Evolutionary conservation across 2,113 vertebrate species (phyloP), one percentile per base, ranked within the genome.

Genomic region (Campylomormyrus numenius): DNA sequence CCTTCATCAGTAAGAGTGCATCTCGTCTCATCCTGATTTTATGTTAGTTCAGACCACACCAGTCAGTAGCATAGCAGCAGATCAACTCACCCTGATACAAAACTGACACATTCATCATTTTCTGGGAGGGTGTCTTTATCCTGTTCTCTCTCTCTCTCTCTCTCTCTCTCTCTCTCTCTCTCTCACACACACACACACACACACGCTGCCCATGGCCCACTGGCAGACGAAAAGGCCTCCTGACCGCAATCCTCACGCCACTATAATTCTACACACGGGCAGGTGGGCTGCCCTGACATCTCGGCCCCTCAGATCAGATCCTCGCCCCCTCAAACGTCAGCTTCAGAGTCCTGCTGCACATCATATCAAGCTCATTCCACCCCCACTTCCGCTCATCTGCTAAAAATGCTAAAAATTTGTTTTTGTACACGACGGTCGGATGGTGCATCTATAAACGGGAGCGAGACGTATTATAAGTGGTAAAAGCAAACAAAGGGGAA

Each of bases 401-500:
- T 17, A 77, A 77, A 77, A 77, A 48, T 52, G n/a, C 49, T 7
- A 49, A 49, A 49, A 46, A 86, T n/a, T 3, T 5, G 3, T 56
- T n/a, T 53, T 87, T 24, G 89, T 62, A 48, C 58, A 4, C 27
- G 8, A 0, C 24, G 24, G n/a, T 9, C 17, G 45, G 53, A 86
- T 17, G 15, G 35, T 5, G n/a, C n/a, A 9, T 70, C 85, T 48
- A 66, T 90, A 50, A 87, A 74, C 13, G n/a, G 35, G 89, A 24
- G 24, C 84, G 7, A 39, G 84, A 31, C 24, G 10, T 45, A 87
- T 86, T 86, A 66, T 24, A 58, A 87, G 53, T 62, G 50, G 58
- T 66, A 31, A 42, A 56, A 84, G 52, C 89, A 56, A 49, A 56
- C 77, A 49, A 89, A 83, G 89, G 87, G 56, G 70, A 42, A 89